Base-by-base conservation (phyloP, 2,888 invertebrate species). In the Tetramorium bicarinatum region DNA sequence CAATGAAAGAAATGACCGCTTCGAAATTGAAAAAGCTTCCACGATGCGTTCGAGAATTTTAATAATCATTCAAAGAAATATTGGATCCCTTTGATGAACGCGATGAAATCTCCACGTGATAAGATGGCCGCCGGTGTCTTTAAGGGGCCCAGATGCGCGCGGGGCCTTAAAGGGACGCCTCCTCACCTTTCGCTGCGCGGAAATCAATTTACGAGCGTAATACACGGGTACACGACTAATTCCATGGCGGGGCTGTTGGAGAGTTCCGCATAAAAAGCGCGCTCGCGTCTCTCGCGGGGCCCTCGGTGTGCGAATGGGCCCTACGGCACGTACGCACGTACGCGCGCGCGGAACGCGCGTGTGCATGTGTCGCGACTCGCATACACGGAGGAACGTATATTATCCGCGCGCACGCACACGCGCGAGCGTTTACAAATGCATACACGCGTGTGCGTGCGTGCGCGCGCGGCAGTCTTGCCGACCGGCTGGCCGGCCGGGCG, bases 171-270 rank as follows among this genome's bases (percentile, higher is more conserved):
- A 86, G 84, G 82, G 87, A 76, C 87, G 83, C 85, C 83, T 85
- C 85, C 87, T 81, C 81, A 85, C 77, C 81, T 88, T 88, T 88
- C 83, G 90, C 88, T 90, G 82, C 85, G 85, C 89, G 91, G 89
- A 91, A 91, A 91, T 91, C 91, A 91, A 91, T 91, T 91, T 91
- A 90, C 91, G 89, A 91, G 89, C 90, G 91, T 91, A 91, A 91
- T 91, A 89, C 90, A 90, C 91, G 88, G 91, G 91, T 91, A 90
- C 86, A 85, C 87, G 88, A 90, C 91, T 91, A 91, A 91, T 92
- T 90, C 91, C 89, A 88, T 80, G 76, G 71, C 85, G 71, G 82
- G 29, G 85, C 69, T 62, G 75, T 90, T 89, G 88, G 89, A 91
- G 89, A 91, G 88, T 89, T 89, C 88, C 88, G 82, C 84, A 81